Conservation (phyloP, 2,113 vertebrate genomes). For the chimpanzee (Pan troglodytes) region NHGRI_mPanTro3-v2.1_pri NC_072398.2:63020501-63021000, state of each 20-base stretch:
- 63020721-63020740: constrained; percentile 92
- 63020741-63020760: constrained; percentile 88
- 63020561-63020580: constrained; percentile 45
- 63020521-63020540: constrained; percentile 31
- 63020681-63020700: constrained; percentile 93
- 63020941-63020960: neutral
- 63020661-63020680: constrained; percentile 96
- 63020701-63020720: constrained; percentile 91
- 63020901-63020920: neutral
- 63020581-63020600: neutral
- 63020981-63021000: neutral
- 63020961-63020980: neutral
- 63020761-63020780: neutral
- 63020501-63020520: neutral
- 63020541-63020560: neutral
- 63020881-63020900: neutral
- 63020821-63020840: neutral
- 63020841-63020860: neutral
- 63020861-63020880: neutral
- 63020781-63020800: neutral
- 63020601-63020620: neutral
- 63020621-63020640: constrained; percentile 87
- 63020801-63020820: neutral
- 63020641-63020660: constrained; percentile 94
- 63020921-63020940: neutral